Base-by-base conservation (phyloP, 2,888 invertebrate genomes). In the Andrena trimmerana region DNA sequence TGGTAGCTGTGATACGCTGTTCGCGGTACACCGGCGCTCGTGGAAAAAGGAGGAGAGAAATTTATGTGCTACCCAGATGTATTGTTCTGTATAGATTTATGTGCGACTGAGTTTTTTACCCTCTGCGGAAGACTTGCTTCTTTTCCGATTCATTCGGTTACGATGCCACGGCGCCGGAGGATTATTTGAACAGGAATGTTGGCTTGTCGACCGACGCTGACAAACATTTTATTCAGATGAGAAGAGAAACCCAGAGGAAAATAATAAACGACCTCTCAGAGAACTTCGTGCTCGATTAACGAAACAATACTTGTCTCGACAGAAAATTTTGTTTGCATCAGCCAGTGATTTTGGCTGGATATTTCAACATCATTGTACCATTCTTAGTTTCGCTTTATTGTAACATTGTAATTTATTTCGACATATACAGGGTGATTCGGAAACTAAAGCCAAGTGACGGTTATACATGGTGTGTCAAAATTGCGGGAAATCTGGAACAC, bases 21-120 rank as follows among this genome's bases (percentile, higher is more conserved):
- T 48, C 54, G 59, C 62, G 70, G 48, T 57, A 24, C 50, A 36
- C 54, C 54, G 33, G 33, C 7, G 48, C n/a, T 62, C 16, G 20
- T 10, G 36, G 48, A 76, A 71, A 77, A 73, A 76, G 36, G 42
- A 68, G n/a, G 62, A 54, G n/a, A 67, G 10, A 36, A 81, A 81
- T 83, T 68, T 68, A 70, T 68, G 71, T 76, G 59, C 60, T 54
- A 68, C 42, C 63, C 69, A 27, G 69, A 80, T 65, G 48, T 69
- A 81, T 81, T 65, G 81, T 80, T 81, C 79, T 20, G 20, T 79
- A 72, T 79, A 80, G 67, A 73, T 79, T 81, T 81, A 68, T 72
- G 54, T 63, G 48, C 48, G 33, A 62, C 67, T 13, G 66, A 42
- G 31, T 16, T 16, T 54, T 50, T 54, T 29, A 6, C n/a, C 71